Base-by-base conservation (phyloP, 2,797 vertebrate species). In the Myioborus miniatus region DNA sequence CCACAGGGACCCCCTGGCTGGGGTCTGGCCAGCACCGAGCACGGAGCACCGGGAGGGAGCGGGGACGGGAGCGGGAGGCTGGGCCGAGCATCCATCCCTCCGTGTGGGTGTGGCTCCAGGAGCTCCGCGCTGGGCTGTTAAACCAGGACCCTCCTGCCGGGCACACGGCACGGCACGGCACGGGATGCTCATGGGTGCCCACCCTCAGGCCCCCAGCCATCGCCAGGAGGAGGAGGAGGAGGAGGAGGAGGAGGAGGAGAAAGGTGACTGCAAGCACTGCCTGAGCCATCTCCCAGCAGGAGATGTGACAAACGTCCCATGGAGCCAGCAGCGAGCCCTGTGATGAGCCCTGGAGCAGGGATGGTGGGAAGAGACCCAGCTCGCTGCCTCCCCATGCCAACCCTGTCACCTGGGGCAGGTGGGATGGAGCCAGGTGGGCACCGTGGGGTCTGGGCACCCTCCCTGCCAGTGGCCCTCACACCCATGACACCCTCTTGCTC, bases 341-440 rank as follows among this genome's bases (percentile, higher is more conserved):
- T 4, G 64, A 82, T 21, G 20, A 78, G n/a, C 72, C 41, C 59
- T 4, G 55, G 75, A 60, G 58, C 0, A 5, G 21, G 58, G 47
- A 67, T 3, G 29, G 64, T 17, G 60, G 62, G 87, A 67, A 64
- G 65, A 52, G 44, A 32, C 60, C 9, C 58, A 30, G 46, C 41
- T 71, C 7, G 0, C 44, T 15, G 12, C 52, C n/a, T n/a, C 29
- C 36, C 59, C 14, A 0, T 3, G 32, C 44, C 53, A 36, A 6
- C 29, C 71, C 59, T 24, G 39, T 53, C 87, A 78, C 74, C 80
- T 78, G 87, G 44, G 80, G 26, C 87, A 83, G 80, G 80, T 78
- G 72, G 34, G 72, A 90, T 29, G 72, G 43, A 84, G 30, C 58
- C 7, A 47, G 83, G 87, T 93, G 94, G 92, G 92, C 94, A 88